Conservation (phyloP, 2,888 invertebrate species). For the Clanis bilineata region DNA sequence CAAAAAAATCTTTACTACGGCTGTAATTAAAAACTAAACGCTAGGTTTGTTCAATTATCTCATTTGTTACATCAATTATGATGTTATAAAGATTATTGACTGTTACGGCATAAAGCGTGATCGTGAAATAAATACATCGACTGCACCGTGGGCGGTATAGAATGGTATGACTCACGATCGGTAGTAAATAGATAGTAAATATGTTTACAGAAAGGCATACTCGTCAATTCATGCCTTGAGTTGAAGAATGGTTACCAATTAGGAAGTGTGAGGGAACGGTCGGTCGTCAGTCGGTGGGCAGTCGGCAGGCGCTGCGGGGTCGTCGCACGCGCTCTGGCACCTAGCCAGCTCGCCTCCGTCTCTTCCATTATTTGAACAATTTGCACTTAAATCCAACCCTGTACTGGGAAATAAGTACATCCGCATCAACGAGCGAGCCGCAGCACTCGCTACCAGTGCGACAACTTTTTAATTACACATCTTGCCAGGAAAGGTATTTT, state of each 20-base stretch:
- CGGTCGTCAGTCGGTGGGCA: slow-evolving; percentile 25
- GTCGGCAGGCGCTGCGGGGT: slow-evolving; percentile 40
- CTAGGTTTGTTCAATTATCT: slow-evolving; percentile 42
- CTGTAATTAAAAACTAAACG: slow-evolving; percentile 30
- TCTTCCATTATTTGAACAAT: slow-evolving; percentile 61
- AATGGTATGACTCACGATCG: slow-evolving; percentile 37
- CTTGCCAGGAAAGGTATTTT: background rate
- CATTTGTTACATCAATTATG: slow-evolving; percentile 43
- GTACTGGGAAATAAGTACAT: background rate
- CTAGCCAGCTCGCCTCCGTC: slow-evolving; percentile 50
- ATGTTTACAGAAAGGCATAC: slow-evolving; percentile 33
- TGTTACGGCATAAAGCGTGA: slow-evolving; percentile 43
- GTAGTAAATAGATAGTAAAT: slow-evolving; percentile 31
- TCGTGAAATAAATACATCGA: slow-evolving; percentile 34
- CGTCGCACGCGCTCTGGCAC: slow-evolving; percentile 56
- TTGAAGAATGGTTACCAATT: slow-evolving; percentile 53
- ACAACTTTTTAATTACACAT: background rate
- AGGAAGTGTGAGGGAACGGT: slow-evolving; percentile 43
- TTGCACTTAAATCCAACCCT: slow-evolving; percentile 44
- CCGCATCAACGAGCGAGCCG: background rate
- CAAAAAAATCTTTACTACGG: slow-evolving; percentile 37
- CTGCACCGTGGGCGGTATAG: slow-evolving; percentile 27
- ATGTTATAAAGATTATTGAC: slow-evolving; percentile 40
- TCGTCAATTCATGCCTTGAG: slow-evolving; percentile 27
- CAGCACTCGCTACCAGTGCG: background rate